Conservation (phyloP, 2,113 vertebrate genomes). For the Channa argus region DNA sequence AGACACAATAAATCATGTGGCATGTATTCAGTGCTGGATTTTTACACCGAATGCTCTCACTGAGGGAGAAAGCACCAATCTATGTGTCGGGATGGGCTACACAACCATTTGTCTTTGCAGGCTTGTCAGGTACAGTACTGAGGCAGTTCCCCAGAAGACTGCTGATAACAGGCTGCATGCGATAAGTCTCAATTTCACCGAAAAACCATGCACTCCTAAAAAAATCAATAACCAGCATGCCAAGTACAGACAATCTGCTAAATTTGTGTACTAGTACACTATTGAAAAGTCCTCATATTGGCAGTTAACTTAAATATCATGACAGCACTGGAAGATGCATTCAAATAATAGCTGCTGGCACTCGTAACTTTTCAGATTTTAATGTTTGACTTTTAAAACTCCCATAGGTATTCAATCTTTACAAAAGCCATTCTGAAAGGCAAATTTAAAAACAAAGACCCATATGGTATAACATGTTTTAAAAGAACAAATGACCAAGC, state of each 20-base stretch:
- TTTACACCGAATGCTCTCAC: conserved; percentile 32
- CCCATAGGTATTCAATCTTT: too few relatives aligned
- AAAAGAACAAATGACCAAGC: too few relatives aligned
- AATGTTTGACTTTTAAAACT: too few relatives aligned
- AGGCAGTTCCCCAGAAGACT: conserved; percentile 14
- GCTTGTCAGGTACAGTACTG: conserved; percentile 52
- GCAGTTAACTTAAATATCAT: conserved; percentile 23
- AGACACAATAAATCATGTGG: conserved; percentile 79
- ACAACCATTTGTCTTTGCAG: conserved; percentile 53
- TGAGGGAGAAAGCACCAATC: conserved; percentile 45
- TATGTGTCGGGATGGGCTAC: conserved; percentile 57
- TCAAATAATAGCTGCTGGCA: neutral
- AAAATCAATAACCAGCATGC: conserved; percentile 39
- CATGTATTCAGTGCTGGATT: conserved; percentile 47
- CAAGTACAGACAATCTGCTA: conserved; percentile 4
- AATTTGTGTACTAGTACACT: neutral
- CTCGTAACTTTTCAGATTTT: too few relatives aligned
- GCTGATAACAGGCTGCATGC: conserved; percentile 36
- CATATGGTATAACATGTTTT: too few relatives aligned
- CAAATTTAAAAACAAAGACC: too few relatives aligned
- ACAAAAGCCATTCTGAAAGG: too few relatives aligned
- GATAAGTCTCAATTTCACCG: conserved; percentile 47
- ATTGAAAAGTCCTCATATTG: conserved; percentile 4
- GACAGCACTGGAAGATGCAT: neutral
- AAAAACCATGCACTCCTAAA: conserved; percentile 18